Evolutionary conservation across 1,140 invertebrate species (phyloP).

Genomic region (Lordiphosa clarofinis): DNA sequence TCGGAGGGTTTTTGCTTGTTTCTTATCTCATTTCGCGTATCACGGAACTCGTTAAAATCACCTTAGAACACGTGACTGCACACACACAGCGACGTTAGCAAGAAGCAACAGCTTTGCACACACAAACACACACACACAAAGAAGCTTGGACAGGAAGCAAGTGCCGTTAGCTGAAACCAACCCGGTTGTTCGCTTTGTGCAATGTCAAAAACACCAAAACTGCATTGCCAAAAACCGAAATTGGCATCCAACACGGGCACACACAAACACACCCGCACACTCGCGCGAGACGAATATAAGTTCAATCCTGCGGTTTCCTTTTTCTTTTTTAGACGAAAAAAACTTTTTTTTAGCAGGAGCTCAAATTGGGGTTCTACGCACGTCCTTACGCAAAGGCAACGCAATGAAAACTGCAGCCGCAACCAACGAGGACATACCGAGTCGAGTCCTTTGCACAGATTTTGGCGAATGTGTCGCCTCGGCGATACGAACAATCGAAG

Average conservation of each 20-base stretch:
- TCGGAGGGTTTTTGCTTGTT: conserved; percentile 26
- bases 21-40: conserved; percentile 74
- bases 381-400: conserved; percentile 65
- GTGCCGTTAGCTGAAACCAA: conserved; percentile 41
- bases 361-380: conserved; percentile 28
- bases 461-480: conserved; percentile 6
- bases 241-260: conserved; percentile 12
- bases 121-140: conserved; percentile 2
- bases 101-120: conserved; percentile 3
- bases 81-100: conserved; percentile 11
- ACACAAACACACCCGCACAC: conserved; percentile 13
- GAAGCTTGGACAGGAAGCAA: conserved; percentile 19
- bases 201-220: conserved; percentile 55
- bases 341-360: conserved; percentile 9
- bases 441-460: conserved; percentile 44
- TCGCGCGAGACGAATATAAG: background rate
- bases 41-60: conserved; percentile 76
- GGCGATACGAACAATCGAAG: no score
- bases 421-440: conserved; percentile 14
- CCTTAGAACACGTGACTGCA: conserved; percentile 73
- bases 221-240: conserved; percentile 27
- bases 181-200: conserved; percentile 20
- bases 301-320: conserved; percentile 31
- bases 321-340: conserved; percentile 19
- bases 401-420: conserved; percentile 63